Evolutionary conservation across 2,888 invertebrate genomes (phyloP), one percentile per base, ranked within the genome.

Genomic region (Acrocyrtus sp.): DNA sequence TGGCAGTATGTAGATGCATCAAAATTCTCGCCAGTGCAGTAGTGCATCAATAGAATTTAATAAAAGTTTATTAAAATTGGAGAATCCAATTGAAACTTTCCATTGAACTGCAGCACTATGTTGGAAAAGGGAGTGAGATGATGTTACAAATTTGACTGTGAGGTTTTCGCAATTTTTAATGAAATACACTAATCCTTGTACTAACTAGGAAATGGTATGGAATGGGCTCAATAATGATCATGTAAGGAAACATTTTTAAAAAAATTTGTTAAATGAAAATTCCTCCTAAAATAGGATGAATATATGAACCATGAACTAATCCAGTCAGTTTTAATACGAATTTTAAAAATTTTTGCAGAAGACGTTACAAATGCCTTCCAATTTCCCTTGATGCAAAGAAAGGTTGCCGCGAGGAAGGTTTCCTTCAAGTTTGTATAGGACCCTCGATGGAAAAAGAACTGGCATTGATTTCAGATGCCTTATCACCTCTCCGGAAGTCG

Each of bases 401-500:
- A 58, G 17, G 27, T 17, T 51, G 21, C 17, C 51, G 53, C 4
- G 70, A 76, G 41, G 63, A 68, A 51, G 72, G 63, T n/a, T 74
- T 77, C 26, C 17, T 77, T 10, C 76, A 77, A 51, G 45, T 77
- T 3, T 74, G 74, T 72, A n/a, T n/a, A n/a, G 76, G 76, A 56
- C 41, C 61, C n/a, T 48, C 72, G 1, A 50, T 68, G n/a, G 54
- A 50, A 22, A 54, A 17, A 26, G 74, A 77, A 72, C 74, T 76
- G 76, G 54, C 57, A 5, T 26, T 72, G 3, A 60, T 77, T 5
- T 58, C 72, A 5, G 72, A 77, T 41, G 45, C 27, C 21, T 57
- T 66, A 22, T 8, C 56, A 12, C 72, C 61, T 17, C 47, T 54
- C 8, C 22, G 48, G 48, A 65, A 58, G 4, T 43, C 27, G 1